Evolutionary conservation across 2,888 invertebrate genomes (phyloP), one percentile per base, ranked within the genome.

Genomic region (Aspidiotus rigidus): DNA sequence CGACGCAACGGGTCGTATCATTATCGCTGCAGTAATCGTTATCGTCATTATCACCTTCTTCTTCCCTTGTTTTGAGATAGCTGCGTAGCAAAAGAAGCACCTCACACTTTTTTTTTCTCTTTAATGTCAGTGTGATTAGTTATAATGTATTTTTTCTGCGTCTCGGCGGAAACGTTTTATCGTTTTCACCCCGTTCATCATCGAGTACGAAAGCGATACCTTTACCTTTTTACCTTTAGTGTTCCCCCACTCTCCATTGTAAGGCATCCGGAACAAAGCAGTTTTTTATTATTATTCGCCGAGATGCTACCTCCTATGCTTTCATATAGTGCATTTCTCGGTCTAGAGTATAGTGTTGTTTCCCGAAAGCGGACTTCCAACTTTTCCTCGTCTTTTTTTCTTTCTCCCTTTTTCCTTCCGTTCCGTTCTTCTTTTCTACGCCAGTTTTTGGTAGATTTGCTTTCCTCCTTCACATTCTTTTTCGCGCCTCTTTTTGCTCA

Each of bases 281-380:
- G 11, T 49, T 49, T 49, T 49, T 49, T 49, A n/a, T 49, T 49
- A 11, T 28, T 28, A 28, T 28, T 28, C 28, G 28, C 28, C 28
- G 28, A 28, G 28, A n/a, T 49, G 10, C 49, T 49, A n/a, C 49
- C 49, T 49, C n/a, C 49, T n/a, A 49, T 49, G 49, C 49, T 49
- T 49, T 49, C 10, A 49, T 13, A 11, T n/a, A 13, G n/a, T 49
- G n/a, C 49, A 49, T n/a, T 49, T 49, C 10, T 15, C 15, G 13
- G 15, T 15, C 16, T 57, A 17, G 10, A 57, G 57, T 57, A 57
- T 53, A 15, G 53, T 53, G 53, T 67, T 67, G 54, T 60, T 66
- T 66, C 66, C 66, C 57, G 41, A 59, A 66, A 44, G 57, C 66
- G 57, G 66, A 57, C 56, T 49, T 69, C 42, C 55, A 53, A 44